A percentile compares a stretch with the other conserved stretches of the same genome.
Conservation (phyloP, 2,797 vertebrate genomes). For the Acrossocheilus wenchowensis region DNA sequence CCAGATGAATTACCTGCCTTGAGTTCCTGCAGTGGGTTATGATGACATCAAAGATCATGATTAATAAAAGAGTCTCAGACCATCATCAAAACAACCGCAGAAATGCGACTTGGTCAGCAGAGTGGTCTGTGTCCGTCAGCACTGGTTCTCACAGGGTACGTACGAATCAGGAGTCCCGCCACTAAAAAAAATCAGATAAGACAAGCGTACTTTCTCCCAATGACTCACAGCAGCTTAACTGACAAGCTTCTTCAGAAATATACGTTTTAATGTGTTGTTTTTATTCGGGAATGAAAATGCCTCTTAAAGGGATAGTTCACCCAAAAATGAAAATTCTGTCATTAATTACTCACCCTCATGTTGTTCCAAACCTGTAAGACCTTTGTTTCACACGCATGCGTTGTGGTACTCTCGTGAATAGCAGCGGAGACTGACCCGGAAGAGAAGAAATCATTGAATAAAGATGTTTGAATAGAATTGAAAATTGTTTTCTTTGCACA, state of each 20-base stretch:
- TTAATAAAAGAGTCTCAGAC: conserved; percentile 68
- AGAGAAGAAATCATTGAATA: background rate
- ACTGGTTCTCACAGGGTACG: conserved; percentile 60
- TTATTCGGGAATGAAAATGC: background rate
- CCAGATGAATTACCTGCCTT: conserved; percentile 63
- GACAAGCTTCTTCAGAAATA: background rate
- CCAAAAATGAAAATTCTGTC: background rate
- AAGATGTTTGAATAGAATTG: background rate
- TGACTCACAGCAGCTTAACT: background rate
- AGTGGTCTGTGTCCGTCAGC: conserved; percentile 41
- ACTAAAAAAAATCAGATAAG: conserved; percentile 13
- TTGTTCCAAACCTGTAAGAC: too few relatives aligned
- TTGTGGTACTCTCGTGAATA: too few relatives aligned
- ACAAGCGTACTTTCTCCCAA: conserved; percentile 4
- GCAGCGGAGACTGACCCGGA: background rate
- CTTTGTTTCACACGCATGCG: too few relatives aligned
- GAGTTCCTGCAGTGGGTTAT: conserved; percentile 60
- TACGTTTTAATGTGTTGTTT: background rate
- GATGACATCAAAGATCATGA: conserved; percentile 65
- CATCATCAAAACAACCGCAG: conserved; percentile 64
- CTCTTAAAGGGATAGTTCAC: background rate
- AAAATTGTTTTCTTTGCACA: background rate
- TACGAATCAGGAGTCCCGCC: background rate
- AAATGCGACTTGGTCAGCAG: conserved; percentile 55
- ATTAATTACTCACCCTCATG: background rate